A percentile compares a stretch with the other conserved stretches of the same genome.
phyloP scores from a whole-genome alignment of 2,888 invertebrate genomes.

The Dilophus febrilis region DNA sequence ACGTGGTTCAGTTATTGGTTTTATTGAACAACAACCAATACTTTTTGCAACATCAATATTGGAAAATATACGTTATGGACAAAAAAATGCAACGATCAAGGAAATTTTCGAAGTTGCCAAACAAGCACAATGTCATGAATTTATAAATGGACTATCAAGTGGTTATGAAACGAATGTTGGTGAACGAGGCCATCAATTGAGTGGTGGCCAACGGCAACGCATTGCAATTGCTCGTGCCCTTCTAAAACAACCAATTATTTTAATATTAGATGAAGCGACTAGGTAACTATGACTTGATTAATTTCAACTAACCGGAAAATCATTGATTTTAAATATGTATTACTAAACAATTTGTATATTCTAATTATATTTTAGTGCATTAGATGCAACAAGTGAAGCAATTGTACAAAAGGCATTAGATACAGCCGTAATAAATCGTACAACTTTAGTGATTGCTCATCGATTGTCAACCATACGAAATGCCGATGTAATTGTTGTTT shows the following conservation, averaged over 20 bases:
- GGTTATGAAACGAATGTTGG: slow-evolving; percentile 78
- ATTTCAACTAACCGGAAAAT: too few species aligned
- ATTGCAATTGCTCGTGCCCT: slow-evolving; percentile 90
- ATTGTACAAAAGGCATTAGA: slow-evolving; percentile 81
- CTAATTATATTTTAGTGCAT: slow-evolving; percentile 68
- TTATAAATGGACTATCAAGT: slow-evolving; percentile 61
- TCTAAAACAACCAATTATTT: slow-evolving; percentile 72
- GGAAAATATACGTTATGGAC: slow-evolving; percentile 90
- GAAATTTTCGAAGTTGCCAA: slow-evolving; percentile 64
- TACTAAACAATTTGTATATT: slow-evolving; percentile 10
- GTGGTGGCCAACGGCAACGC: slow-evolving; percentile 89
- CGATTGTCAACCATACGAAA: slow-evolving; percentile 78
- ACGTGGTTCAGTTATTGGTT: slow-evolving; percentile 63
- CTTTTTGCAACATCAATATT: slow-evolving; percentile 78
- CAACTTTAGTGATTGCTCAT: slow-evolving; percentile 91
- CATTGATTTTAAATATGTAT: too few species aligned
- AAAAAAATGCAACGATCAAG: slow-evolving; percentile 45
- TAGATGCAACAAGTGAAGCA: slow-evolving; percentile 84
- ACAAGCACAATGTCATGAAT: slow-evolving; percentile 84
- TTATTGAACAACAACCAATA: slow-evolving; percentile 87
- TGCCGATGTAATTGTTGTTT: slow-evolving; percentile 82
- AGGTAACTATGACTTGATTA: slow-evolving; percentile 40
- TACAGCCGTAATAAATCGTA: slow-evolving; percentile 62
- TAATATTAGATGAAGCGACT: slow-evolving; percentile 89
- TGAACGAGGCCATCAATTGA: slow-evolving; percentile 79